phyloP scores from a whole-genome alignment of 2,113 vertebrate genomes.

The Lamprotornis superbus region DNA sequence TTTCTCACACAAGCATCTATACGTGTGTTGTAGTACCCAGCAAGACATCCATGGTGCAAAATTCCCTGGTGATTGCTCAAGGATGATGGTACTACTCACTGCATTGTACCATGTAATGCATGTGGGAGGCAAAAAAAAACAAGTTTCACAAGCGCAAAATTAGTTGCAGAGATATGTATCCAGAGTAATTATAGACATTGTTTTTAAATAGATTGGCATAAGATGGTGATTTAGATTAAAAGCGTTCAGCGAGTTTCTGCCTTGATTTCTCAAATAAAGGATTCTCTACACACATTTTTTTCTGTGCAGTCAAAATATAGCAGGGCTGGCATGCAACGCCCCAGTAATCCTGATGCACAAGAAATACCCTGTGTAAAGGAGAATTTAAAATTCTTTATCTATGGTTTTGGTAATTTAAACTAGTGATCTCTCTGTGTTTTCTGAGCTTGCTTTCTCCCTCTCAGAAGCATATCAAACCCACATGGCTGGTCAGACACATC shows the following conservation, averaged over 20 bases:
- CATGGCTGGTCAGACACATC: accelerated
- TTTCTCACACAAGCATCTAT: neutral
- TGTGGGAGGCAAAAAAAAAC: neutral
- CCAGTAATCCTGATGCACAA: neutral
- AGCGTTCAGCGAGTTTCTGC: neutral
- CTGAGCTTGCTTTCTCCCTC: neutral
- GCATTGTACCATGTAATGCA: neutral
- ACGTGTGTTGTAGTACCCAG: neutral
- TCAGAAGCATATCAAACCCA: neutral
- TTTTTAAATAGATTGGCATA: neutral
- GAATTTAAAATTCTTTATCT: neutral
- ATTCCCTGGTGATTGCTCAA: neutral
- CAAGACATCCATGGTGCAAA: neutral
- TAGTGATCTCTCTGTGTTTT: neutral
- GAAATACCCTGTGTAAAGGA: neutral
- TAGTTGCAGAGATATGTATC: neutral
- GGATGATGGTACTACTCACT: neutral
- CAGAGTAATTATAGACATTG: neutral
- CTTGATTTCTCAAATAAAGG: neutral
- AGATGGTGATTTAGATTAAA: neutral
- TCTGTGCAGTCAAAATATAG: neutral
- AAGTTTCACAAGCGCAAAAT: neutral
- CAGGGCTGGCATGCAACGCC: neutral
- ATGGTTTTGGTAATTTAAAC: neutral
- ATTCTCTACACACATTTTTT: neutral